Evolutionary conservation across 2,113 vertebrate genomes (phyloP), one percentile per base, ranked within the genome.

Genomic region (Hyperoodon ampullatus): DNA sequence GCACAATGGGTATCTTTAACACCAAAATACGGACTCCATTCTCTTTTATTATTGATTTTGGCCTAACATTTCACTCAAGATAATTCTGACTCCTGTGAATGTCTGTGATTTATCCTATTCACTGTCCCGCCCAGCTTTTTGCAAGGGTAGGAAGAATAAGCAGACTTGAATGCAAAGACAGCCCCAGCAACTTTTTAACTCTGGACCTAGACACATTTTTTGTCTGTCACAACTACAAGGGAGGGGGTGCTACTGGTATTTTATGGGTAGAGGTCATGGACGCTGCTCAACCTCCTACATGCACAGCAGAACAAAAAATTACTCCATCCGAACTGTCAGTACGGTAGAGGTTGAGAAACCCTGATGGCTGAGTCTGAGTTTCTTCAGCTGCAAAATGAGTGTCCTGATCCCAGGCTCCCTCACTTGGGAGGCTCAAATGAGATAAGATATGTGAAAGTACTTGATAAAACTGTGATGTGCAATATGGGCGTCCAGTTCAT

Each of bases 401-500:
- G 10, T 47, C 8, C 18, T 39, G 33, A n/a, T 5, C 21, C 55
- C 47, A 19, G 44, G 18, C 53, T 84, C 23, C 19, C 44, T 72
- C 47, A 26, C 23, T 14, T 15, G 28, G 72, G 9, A 55, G 78
- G 63, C 16, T 53, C 30, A 11, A 1, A 4, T 5, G 63, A 61
- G 24, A 11, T 24, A 77, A 47, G 53, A 44, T 23, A 9, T 1
- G 11, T 35, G 16, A 47, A 60, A 23, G 12, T 10, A 87, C 78
- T 53, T 74, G 30, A 8, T 72, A 24, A 72, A 35, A 28, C 77
- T 28, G 15, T 16, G 0, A 68, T 9, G 42, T 68, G 47, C 30
- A 8, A 0, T 15, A 0, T 65, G 33, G 9, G n/a, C 21, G 9
- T 30, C 11, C 23, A 9, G 23, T 2, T 39, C 61, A 13, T 13